Base-by-base conservation (phyloP, 1,140 invertebrate species). In the Acromyrmex echinatior region DNA sequence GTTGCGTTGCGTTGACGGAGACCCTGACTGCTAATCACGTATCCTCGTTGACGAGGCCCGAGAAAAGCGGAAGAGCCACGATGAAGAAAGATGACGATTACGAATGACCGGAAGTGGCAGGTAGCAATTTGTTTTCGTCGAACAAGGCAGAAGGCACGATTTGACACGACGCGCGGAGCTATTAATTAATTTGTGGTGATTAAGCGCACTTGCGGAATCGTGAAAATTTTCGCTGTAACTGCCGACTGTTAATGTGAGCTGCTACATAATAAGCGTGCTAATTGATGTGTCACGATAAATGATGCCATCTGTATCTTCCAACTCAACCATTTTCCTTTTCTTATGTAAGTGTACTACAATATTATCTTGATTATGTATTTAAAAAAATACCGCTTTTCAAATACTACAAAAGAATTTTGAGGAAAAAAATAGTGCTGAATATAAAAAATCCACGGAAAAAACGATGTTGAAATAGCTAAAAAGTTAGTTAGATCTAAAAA, bases 71-170 rank as follows among this genome's bases (percentile, higher is more conserved):
- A 84, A 84, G 56, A 76, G 39, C 9, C 21, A 12, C 35, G 70
- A 35, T 62, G 70, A 51, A 21, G 80, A 60, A 76, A 35, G 39
- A 84, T 53, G 25, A 58, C 39, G 56, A 35, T 82, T 82, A 49
- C 68, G 21, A 28, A 60, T 6, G 31, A 7, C 21, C 66, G 51
- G 66, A 81, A 81, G 14, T 68, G 51, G 31, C 16, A 45, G 66
- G 53, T 51, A 58, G 16, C 25, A 71, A 81, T 81, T 81, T 45
- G 51, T 81, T 71, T 71, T 81, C 65, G 78, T 73, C 80, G 12
- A 49, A 28, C 70, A 14, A 10, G 14, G 14, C 25, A 12, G 25
- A 53, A 51, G 35, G 39, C 21, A 18, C 16, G n/a, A 81, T 28
- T 28, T 16, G 56, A 62, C 53, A 21, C 18, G 35, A 60, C 79